Percentiles rank a stretch among this genome's conserved stretches.
These are phyloP conservation scores for Aphis craccivora DNA, from an alignment of 1,140 invertebrate genomes.

Conservation along the genomic window DNA sequence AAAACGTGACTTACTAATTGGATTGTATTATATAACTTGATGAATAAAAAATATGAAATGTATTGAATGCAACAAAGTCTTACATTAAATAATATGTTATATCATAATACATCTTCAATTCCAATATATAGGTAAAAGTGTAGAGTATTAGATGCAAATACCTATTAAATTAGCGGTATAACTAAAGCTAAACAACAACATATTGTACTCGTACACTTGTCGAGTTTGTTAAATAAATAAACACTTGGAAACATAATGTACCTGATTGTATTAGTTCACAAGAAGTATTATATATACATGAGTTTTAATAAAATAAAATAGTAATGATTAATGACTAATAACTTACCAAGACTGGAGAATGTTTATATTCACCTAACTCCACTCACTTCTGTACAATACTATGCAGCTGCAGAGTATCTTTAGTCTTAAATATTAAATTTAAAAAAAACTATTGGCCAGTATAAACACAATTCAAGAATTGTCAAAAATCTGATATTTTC, in stretches of 20 bases:
- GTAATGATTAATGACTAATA: neutral
- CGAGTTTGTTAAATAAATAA: slow-evolving; percentile 1
- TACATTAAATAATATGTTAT: slow-evolving; percentile 27
- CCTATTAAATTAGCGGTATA: neutral
- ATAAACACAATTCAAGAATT: neutral
- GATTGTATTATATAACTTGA: slow-evolving; percentile 9
- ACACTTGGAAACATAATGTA: neutral
- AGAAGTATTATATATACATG: neutral
- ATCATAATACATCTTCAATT: slow-evolving; percentile 23
- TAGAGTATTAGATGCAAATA: neutral
- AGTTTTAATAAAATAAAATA: neutral
- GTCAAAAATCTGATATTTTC: neutral
- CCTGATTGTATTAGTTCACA: neutral
- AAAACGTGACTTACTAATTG: slow-evolving; percentile 58
- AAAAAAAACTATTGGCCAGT: neutral
- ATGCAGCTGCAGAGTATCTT: neutral
- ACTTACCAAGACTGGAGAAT: neutral
- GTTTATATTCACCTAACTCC: neutral
- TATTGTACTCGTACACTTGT: neutral
- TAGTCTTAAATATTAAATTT: neutral
- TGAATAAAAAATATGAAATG: slow-evolving; percentile 47
- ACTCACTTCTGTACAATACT: neutral
- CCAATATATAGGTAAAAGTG: neutral
- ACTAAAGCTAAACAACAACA: neutral
- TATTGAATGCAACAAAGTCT: slow-evolving; percentile 22